Evolutionary conservation across 2,888 invertebrate genomes (phyloP), one percentile per base, ranked within the genome.

Genomic region (Troides oblongomaculatus): DNA sequence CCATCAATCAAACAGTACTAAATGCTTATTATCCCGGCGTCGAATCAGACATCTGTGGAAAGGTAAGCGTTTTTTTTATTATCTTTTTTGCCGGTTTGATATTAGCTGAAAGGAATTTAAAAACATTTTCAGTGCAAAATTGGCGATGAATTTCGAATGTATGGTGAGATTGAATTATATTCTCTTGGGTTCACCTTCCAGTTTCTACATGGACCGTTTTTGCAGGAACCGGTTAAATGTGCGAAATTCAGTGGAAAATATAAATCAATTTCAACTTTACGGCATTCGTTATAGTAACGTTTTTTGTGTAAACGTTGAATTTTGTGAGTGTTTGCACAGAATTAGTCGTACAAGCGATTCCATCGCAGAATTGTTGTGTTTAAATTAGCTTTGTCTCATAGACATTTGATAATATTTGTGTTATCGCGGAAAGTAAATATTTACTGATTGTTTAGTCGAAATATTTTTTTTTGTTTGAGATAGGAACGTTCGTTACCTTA

Each of bases 381-480:
- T 62, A 62, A 68, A 58, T 68, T 68, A 63, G 30, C 58, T 36
- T 62, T n/a, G 66, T 56, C 62, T 67, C 12, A 25, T 57, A 23
- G 50, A 5, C 14, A 50, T 50, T 50, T 50, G 14, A 5, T 50
- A 10, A 50, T 17, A 50, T 50, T 50, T 50, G 14, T 50, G 14
- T 50, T 50, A 43, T 43, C 43, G 12, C 5, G 8, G 12, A 12
- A 12, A 12, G 12, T 10, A 43, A 43, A 43, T 43, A 12, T 43
- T 43, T 43, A 30, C 30, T 30, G 30, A 30, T 30, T 30, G 30
- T 5, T 30, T 30, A 30, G 30, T 30, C 30, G 30, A 30, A 30
- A 3, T 30, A 30, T 3, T 30, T 30, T 30, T 30, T 30, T 30
- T 30, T 30, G 30, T 30, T 30, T 30, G 30, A 30, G 30, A 30